Base-by-base conservation (phyloP, 2,113 vertebrate species). In the Brachypodius melanocephalos region DNA sequence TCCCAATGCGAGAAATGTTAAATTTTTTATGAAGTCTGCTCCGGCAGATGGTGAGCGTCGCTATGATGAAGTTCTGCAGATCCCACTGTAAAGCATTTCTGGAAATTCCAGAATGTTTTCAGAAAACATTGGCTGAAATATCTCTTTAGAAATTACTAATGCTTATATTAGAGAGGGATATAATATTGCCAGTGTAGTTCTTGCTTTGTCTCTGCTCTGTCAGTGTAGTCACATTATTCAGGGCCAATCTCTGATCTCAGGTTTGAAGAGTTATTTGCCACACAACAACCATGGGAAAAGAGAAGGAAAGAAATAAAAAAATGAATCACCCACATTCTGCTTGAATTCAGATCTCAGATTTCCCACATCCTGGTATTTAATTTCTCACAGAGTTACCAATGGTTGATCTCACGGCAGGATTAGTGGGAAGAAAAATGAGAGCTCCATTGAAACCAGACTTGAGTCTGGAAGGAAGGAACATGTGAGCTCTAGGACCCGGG, bases 361-460 rank as follows among this genome's bases (percentile, higher is more conserved):
- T 96, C 96, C 95, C 91, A 96, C 95, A 96, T 97, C 91, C 89
- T 95, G 80, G 82, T 95, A 74, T 95, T 93, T 96, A 92, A 97
- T 96, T 95, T 91, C 94, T 93, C 85, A 71, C 88, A 93, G 91
- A 97, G 90, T 95, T 95, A 96, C 95, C 95, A 95, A 84, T 92
- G 88, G 95, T 95, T 96, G 95, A 97, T 97, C 96, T 97, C 92
- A 96, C 11, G 79, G 88, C 85, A 93, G 96, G 94, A 96, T 96
- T 96, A 96, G 85, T 73, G 88, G 95, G 95, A 91, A 91, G 95
- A 95, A 96, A 96, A 96, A 89, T 96, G 96, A 95, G 94, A 93
- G 38, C 88, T 97, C 95, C 95, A 96, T 95, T 96, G 96, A 96
- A 97, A 97, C 89, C 94, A 97, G 84, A 95, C 93, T 95, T 92